phyloP scores from a whole-genome alignment of 2,888 invertebrate genomes.

The Eubasilissa splendida region DNA sequence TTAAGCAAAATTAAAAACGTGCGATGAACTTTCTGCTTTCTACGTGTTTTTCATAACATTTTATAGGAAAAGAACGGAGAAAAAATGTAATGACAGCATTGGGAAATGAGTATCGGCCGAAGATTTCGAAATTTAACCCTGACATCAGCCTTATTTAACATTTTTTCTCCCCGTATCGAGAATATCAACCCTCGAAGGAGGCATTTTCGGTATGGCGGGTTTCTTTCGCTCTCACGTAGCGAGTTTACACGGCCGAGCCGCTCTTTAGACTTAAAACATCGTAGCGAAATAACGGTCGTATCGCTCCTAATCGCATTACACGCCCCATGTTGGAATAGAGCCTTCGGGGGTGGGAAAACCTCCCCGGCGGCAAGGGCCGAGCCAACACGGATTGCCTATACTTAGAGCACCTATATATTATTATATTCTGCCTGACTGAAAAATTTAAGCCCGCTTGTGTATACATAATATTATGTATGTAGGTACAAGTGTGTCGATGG shows the following conservation, averaged over 20 bases:
- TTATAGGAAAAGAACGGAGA: not conserved
- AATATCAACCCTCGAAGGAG: constrained; percentile 32
- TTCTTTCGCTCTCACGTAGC: constrained; percentile 33
- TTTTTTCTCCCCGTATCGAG: constrained; percentile 14
- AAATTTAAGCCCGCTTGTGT: not conserved
- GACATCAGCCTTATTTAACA: constrained; percentile 9
- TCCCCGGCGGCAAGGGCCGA: constrained; percentile 8
- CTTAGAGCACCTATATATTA: constrained; percentile 12
- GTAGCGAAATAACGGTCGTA: constrained; percentile 32
- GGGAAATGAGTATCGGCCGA: constrained; percentile 13
- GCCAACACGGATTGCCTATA: constrained; percentile 21
- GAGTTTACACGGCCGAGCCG: constrained; percentile 34
- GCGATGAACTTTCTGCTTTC: too few species aligned
- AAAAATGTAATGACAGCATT: constrained; percentile 14
- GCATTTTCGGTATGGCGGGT: constrained; percentile 1
- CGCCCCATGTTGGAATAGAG: constrained; percentile 30
- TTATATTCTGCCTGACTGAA: not conserved
- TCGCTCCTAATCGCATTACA: constrained; percentile 43
- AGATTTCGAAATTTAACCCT: constrained; percentile 23
- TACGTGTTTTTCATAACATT: not conserved
- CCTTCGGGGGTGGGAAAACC: constrained; percentile 8
- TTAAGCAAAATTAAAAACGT: too few species aligned
- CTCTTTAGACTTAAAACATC: constrained; percentile 39
- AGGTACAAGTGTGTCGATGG: too few species aligned
- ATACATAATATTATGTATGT: not conserved